phyloP scores from a whole-genome alignment of 2,888 invertebrate genomes.

The Morpho achilles region DNA sequence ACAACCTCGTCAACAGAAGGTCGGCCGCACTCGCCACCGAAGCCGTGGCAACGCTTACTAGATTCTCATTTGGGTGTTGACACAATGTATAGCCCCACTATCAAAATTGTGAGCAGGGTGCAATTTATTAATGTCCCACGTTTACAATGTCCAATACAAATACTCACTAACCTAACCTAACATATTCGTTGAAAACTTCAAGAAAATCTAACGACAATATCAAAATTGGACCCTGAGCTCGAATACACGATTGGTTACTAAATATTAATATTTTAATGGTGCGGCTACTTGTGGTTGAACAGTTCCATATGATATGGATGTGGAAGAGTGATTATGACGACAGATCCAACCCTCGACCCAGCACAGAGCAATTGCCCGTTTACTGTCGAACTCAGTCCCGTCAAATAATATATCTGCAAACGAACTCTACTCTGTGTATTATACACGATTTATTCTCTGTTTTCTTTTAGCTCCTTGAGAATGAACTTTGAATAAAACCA shows the following conservation, averaged over 20 bases:
- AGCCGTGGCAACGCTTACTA: slow-evolving; percentile 52
- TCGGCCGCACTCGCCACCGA: slow-evolving; percentile 73
- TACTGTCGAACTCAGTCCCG: slow-evolving; percentile 22
- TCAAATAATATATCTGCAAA: slow-evolving; percentile 15
- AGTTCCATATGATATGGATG: slow-evolving; percentile 66
- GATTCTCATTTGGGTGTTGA: slow-evolving; percentile 67
- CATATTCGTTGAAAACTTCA: neutral
- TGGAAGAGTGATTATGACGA: slow-evolving; percentile 70
- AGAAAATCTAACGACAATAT: neutral
- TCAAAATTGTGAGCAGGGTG: slow-evolving; percentile 30
- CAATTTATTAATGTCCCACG: slow-evolving; percentile 7
- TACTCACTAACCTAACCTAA: too few species aligned
- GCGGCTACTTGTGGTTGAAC: slow-evolving; percentile 64
- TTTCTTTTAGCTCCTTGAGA: slow-evolving; percentile 32
- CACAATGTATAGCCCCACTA: slow-evolving; percentile 59
- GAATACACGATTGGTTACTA: slow-evolving; percentile 18
- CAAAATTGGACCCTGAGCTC: slow-evolving; percentile 25
- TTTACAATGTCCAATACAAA: too few species aligned
- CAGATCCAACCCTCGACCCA: slow-evolving; percentile 31
- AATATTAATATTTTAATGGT: slow-evolving; percentile 42
- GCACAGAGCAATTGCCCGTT: slow-evolving; percentile 41
- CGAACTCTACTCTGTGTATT: slow-evolving; percentile 27
- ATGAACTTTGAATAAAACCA: slow-evolving; percentile 24
- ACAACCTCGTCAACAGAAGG: slow-evolving; percentile 99
- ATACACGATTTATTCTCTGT: slow-evolving; percentile 27